Evolutionary conservation across 2,797 vertebrate genomes (phyloP), one percentile per base, ranked within the genome.

Genomic region (Erethizon dorsatum): DNA sequence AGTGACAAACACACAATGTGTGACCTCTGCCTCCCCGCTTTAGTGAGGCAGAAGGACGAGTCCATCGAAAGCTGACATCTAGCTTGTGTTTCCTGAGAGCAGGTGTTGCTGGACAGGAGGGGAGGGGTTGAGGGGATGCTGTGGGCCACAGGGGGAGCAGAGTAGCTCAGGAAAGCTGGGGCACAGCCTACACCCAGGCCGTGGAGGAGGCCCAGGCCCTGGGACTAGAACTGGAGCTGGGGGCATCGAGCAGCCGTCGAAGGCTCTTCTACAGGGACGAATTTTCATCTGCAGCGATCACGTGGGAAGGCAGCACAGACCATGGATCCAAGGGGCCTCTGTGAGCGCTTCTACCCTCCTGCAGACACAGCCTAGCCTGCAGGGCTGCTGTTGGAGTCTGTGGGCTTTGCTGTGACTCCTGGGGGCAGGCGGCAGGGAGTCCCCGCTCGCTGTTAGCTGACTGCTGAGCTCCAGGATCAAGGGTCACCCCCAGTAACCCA

Each of bases 241-340:
- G 67, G 67, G 89, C n/a, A 5, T 13, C 13, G 59, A 57, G 85
- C 45, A 73, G 17, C 47, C 33, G 1, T 2, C 0, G 28, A n/a
- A 22, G 57, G 69, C 1, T 56, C 77, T 59, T 71, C 28, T 31
- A 15, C 1, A 1, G 71, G 79, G 37, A 28, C 1, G 4, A 5
- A 15, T 14, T 4, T 69, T 1, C 2, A 1, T 50, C 65, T 54
- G 65, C 73, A 37, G 41, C 0, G 0, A 10, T 37, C 65, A 0
- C 63, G 45, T 37, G 5, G 26, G 50, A 54, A 93, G 85, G 56
- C 28, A 1, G 7, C 5, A 37, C 54, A 63, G 80, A 69, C 80
- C 11, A 2, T 1, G 12, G 24, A 6, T 50, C 24, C 71, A 77
- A 63, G 71, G 45, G 59, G 33, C 5, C 75, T 63, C 63, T 15